Conservation (phyloP, 2,888 invertebrate genomes). For the Lochmaea crataegi region DNA sequence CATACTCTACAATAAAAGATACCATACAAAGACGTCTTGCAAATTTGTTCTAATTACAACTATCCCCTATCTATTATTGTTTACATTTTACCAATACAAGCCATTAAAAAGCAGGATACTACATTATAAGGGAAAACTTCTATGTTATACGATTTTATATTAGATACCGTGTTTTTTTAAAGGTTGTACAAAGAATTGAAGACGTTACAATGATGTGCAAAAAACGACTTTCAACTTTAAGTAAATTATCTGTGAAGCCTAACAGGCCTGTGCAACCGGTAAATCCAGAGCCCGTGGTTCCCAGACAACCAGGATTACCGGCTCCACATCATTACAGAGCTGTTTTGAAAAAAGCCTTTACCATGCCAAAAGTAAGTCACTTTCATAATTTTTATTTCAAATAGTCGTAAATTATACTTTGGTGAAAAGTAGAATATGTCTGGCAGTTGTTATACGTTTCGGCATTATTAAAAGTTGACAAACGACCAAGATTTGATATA, state of each 20-base stretch:
- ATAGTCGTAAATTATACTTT: too few relatives aligned
- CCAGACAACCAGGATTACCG: constrained; percentile 70
- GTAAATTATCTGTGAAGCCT: constrained; percentile 78
- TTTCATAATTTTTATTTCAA: neutral
- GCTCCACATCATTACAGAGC: constrained; percentile 67
- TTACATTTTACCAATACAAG: too few relatives aligned
- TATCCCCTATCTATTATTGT: too few relatives aligned
- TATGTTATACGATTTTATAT: neutral
- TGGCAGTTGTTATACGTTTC: too few relatives aligned
- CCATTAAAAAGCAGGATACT: too few relatives aligned
- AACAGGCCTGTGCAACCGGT: constrained; percentile 78
- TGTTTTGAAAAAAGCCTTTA: constrained; percentile 67
- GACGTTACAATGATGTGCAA: constrained; percentile 95
- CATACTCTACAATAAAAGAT: too few relatives aligned
- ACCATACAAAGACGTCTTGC: too few relatives aligned
- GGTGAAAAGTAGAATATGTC: too few relatives aligned
- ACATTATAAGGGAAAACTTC: too few relatives aligned
- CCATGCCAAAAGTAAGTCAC: constrained; percentile 66
- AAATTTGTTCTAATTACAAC: too few relatives aligned
- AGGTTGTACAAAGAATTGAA: constrained; percentile 93
- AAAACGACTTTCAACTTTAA: constrained; percentile 79
- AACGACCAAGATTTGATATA: too few relatives aligned
- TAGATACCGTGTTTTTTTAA: neutral
- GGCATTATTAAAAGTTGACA: too few relatives aligned
- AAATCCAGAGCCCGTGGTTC: constrained; percentile 77